Base-by-base conservation (phyloP, 2,888 invertebrate genomes). In the Hofmannophila pseudospretella region DNA sequence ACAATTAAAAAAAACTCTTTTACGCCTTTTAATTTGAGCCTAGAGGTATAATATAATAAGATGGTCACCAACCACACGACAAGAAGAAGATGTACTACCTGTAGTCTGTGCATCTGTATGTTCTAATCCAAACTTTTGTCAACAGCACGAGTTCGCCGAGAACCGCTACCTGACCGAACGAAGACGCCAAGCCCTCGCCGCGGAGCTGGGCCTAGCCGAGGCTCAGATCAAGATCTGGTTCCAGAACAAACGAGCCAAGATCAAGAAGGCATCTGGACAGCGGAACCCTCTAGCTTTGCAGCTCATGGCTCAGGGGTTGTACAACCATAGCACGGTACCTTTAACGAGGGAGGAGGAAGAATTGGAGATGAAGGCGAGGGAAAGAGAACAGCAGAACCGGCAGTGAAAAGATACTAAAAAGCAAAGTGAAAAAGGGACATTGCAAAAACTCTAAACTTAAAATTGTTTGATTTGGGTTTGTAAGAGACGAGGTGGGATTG, bases 161-260 rank as follows among this genome's bases (percentile, higher is more conserved):
- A 96, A 96, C 88, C 92, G 95, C 55, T 95, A 98, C 87, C 89
- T 99, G 58, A 98, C 97, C 1, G 98, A 98, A 73, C 90, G 95
- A 42, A 88, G 98, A 49, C 89, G 98, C 30, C 96, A 96, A 71
- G 93, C 95, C 49, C 86, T 98, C 44, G 97, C 97, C 9, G 89
- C 92, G 3, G 97, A 97, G 62, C 88, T 98, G 41, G 95, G 96
- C 0, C 88, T 98, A 42, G 97, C 98, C 57, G 98, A 99, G 76
- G 96, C 97, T 0, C 98, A 98, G 85, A 98, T 96, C 71, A 97
- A 97, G 88, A 97, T 97, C 74, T 97, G 96, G 97, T 96, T 97
- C 87, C 96, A 98, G 88, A 97, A 98, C 86, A 97, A 98, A 74
- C 89, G 98, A 9, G 98, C 98, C 45, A 97, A 98, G 86, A 94